Base-by-base conservation (phyloP, 2,888 invertebrate genomes). In the Leptura quadrifasciata region DNA sequence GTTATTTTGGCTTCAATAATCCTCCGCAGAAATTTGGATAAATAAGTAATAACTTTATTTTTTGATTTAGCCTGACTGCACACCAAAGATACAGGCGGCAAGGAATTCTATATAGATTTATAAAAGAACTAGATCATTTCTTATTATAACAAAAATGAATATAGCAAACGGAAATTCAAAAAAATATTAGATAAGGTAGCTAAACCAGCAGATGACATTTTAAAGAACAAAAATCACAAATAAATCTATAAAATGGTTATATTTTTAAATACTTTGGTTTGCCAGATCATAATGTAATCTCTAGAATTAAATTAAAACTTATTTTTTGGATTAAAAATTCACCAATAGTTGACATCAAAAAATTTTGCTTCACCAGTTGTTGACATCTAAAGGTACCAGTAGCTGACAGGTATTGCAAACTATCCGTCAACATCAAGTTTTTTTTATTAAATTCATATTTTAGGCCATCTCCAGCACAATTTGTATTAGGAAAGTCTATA, bases 371-470 rank as follows among this genome's bases (percentile, higher is more conserved):
- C n/a, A n/a, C n/a, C n/a, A n/a, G n/a, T n/a, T n/a, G n/a, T n/a
- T n/a, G n/a, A n/a, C n/a, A n/a, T n/a, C n/a, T n/a, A n/a, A n/a
- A n/a, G n/a, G n/a, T n/a, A n/a, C n/a, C n/a, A n/a, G n/a, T n/a
- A n/a, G n/a, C n/a, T n/a, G n/a, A n/a, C n/a, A n/a, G n/a, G n/a
- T n/a, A n/a, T n/a, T n/a, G n/a, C 10, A 47, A 47, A 47, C 39
- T 69, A 69, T 12, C 69, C 69, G 57, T 69, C 69, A 57, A 69
- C n/a, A 24, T 57, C 57, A 57, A 69, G 35, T n/a, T n/a, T 27
- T 55, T 52, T 67, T 58, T 47, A 12, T 58, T 10, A 74, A 74
- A 74, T 21, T 27, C 52, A 52, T 64, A 74, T 74, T 74, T 74
- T 12, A 69, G 20, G 10, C 74, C 47, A 15, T 74, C 63, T 20